These are phyloP conservation scores for Bubalus kerabau DNA, from an alignment of 2,113 vertebrate genomes.

Conservation along the genomic window DNA sequence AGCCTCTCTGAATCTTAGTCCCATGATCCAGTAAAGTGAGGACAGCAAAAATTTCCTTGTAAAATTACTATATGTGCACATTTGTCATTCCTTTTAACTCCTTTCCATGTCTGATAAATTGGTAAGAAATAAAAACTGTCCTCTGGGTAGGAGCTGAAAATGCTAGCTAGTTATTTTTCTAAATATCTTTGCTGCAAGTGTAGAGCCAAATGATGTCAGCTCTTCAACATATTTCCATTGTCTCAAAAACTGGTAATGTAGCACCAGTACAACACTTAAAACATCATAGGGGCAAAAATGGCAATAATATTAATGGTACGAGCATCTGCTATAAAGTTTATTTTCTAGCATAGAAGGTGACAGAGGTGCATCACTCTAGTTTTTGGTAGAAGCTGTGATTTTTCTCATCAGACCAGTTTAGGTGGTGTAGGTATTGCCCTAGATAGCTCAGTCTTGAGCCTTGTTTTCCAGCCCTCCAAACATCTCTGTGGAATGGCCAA, in stretches of 20 bases:
- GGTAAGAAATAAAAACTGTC: not conserved
- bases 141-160: not conserved
- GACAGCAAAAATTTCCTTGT: not conserved
- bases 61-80: not conserved
- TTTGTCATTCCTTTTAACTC: not conserved
- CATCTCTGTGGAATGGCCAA: not conserved
- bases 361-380: not conserved
- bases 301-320: too few relatives aligned
- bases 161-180: not conserved
- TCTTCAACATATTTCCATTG: not conserved
- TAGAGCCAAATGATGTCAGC: not conserved
- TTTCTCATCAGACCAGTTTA: not conserved
- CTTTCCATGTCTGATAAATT: not conserved
- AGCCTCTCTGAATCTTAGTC: not conserved
- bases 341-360: not conserved
- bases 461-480: not conserved
- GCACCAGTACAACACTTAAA: not conserved
- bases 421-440: not conserved
- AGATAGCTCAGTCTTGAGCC: too few relatives aligned
- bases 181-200: not conserved
- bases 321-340: not conserved
- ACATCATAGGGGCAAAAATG: not conserved
- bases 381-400: not conserved
- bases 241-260: not conserved
- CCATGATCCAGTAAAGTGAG: not conserved